Evolutionary conservation across 2,113 vertebrate species (phyloP).

Genomic region (Clarias macrocephalus): DNA sequence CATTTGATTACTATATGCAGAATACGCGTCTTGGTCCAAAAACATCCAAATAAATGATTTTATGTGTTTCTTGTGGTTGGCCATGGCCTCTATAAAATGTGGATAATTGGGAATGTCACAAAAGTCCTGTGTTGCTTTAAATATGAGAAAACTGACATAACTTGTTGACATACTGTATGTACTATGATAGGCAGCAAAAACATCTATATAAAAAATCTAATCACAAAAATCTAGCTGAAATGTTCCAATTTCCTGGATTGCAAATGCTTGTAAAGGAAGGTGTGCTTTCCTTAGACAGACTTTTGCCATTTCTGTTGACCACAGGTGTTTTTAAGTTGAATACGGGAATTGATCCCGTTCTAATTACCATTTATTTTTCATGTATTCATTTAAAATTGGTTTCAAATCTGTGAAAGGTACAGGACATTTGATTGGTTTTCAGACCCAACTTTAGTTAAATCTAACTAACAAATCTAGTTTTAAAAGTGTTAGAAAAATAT

Average conservation of each 20-base stretch:
- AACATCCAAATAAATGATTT: not conserved
- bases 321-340: not conserved
- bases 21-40: not conserved
- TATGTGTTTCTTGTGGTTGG: not conserved
- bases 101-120: not conserved
- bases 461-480: too few relatives aligned
- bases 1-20: not conserved
- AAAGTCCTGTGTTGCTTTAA: not conserved
- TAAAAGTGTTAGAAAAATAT: too few relatives aligned
- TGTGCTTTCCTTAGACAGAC: not conserved
- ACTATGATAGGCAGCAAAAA: too few relatives aligned
- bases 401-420: too few relatives aligned
- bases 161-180: too few relatives aligned
- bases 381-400: too few relatives aligned
- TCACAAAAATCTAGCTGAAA: not conserved
- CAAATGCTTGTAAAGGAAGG: not conserved
- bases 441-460: too few relatives aligned
- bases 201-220: too few relatives aligned
- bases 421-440: too few relatives aligned
- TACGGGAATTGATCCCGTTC: not conserved
- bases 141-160: not conserved
- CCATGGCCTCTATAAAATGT: not conserved
- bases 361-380: too few relatives aligned
- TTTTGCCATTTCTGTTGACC: not conserved
- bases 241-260: not conserved